A percentile compares a stretch with the other conserved stretches of the same genome.
Conservation (phyloP, 2,888 invertebrate genomes). For the Drosophila vallismaia region DNA sequence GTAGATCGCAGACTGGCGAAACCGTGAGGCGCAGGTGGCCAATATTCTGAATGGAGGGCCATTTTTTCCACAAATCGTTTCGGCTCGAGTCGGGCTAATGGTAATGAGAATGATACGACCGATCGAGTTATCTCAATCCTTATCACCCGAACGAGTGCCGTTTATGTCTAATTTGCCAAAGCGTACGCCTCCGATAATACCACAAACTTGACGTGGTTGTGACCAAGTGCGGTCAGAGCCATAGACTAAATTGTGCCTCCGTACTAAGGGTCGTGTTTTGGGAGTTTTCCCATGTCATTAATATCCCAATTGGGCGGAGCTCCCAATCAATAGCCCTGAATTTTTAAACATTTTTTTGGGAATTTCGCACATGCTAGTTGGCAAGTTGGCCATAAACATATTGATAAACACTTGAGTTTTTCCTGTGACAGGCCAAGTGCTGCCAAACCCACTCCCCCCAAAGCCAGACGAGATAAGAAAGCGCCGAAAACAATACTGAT, state of each 20-base stretch:
- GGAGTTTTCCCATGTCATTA: constrained; percentile 43
- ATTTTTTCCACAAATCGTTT: constrained; percentile 55
- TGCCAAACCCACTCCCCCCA: constrained; percentile 1
- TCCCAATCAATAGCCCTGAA: constrained; percentile 22
- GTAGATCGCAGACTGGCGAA: constrained; percentile 60
- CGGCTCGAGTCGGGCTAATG: constrained; percentile 36
- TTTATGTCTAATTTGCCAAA: constrained; percentile 19
- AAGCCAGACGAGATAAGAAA: constrained; percentile 14
- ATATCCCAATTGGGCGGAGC: constrained; percentile 9
- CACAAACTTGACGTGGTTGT: constrained; percentile 9
- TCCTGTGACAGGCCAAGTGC: constrained; percentile 2
- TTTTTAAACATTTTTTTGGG: constrained; percentile 46
- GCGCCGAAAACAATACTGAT: not conserved
- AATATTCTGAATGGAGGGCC: constrained; percentile 30
- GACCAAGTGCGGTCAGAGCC: constrained; percentile 18
- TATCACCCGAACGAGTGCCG: constrained; percentile 54
- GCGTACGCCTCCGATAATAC: constrained; percentile 28
- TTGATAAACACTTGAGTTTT: constrained; percentile 17
- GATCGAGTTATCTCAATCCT: constrained; percentile 52
- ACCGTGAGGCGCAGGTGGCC: constrained; percentile 28
- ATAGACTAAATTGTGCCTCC: constrained; percentile 13
- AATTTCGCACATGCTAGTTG: constrained; percentile 50
- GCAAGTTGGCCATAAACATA: constrained; percentile 17
- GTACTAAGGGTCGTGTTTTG: not conserved
- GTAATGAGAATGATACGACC: constrained; percentile 24